Base-by-base conservation (phyloP, 2,888 invertebrate species). In the Digitonthophagus gazella region DNA sequence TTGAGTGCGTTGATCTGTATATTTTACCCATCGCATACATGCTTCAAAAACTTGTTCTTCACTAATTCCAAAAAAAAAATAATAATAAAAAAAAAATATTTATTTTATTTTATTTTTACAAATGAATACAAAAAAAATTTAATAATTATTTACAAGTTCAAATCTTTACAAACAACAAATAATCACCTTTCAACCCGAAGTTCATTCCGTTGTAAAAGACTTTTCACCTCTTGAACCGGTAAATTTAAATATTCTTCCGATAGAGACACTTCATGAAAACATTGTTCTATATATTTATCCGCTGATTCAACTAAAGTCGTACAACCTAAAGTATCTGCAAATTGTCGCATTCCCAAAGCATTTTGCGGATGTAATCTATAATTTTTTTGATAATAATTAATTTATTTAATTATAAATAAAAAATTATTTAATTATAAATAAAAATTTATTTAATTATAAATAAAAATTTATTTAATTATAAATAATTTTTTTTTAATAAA, bases 11-110 rank as follows among this genome's bases (percentile, higher is more conserved):
- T 82, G 81, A 1, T 87, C 86, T 58, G 89, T 88, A 74, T 88
- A 87, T 78, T 92, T 92, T 3, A 88, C 86, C 96, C 95, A 96
- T 61, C 88, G 83, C 86, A 95, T 89, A 56, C 91, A 90, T 1
- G 93, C 92, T 80, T 93, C 93, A 83, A 94, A 95, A 28, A 95
- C 92, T 83, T 91, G 89, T 79, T 93, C 93, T 79, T 95, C 95
- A 66, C 85, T 86, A 68, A 67, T n/a, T n/a, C n/a, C n/a, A n/a
- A n/a, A n/a, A n/a, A n/a, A n/a, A 75, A 76, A 69, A 69, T 28
- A 18, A 56, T 55, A 65, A 8, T 64, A 58, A 28, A 44, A 61
- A 58, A 16, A 0, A 28, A 69, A 67, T 3, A 71, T 54, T n/a
- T n/a, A n/a, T n/a, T n/a, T n/a, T n/a, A n/a, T n/a, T n/a, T n/a